Evolutionary conservation across 2,113 vertebrate species (phyloP), one percentile per base, ranked within the genome.

Genomic region (Percopsis transmontana): DNA sequence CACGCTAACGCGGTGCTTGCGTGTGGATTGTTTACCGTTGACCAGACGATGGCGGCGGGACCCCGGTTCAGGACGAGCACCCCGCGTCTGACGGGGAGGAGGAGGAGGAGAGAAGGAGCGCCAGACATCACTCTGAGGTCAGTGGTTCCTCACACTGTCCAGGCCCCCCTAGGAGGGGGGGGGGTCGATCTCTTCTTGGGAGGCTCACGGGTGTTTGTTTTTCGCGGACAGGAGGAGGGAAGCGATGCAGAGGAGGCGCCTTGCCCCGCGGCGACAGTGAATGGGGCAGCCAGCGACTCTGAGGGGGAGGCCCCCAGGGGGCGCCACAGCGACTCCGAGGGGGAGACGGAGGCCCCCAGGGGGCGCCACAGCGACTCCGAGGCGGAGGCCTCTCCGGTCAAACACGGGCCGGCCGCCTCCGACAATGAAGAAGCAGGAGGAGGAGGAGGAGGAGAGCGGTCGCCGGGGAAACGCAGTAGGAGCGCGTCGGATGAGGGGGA

Each of bases 21-120:
- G 33, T n/a, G n/a, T n/a, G n/a, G n/a, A n/a, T 40, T 60, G 20
- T 68, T 15, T 72, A 16, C 39, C 50, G 6, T 51, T 45, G 12
- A 45, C 42, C 40, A 99, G 97, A 99, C 86, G 97, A 99, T 58
- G 97, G 97, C 58, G 96, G 97, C 57, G 95, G 94, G 48, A 99
- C 97, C 58, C 97, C 97, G 3, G 97, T 99, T 21, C 96, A 95
- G 83, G 97, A 99, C 8, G 97, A 99, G 68, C 93, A 95, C 65
- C 93, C 91, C 5, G 94, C 83, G 53, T 98, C 97, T 23, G 96
- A 96, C 6, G 91, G 78, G 24, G 96, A 98, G 77, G 94, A 93
- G 53, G 94, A 98, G 77, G 94, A 93, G 52, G 94, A 96, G 70
- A 85, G 87, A 76, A 93, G 91, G 77, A 95, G 93, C 16, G 79